A percentile compares a stretch with the other conserved stretches of the same genome.
These are phyloP conservation scores for Bombus waltoni DNA, from an alignment of 1,140 invertebrate species.

Conservation along the genomic window DNA sequence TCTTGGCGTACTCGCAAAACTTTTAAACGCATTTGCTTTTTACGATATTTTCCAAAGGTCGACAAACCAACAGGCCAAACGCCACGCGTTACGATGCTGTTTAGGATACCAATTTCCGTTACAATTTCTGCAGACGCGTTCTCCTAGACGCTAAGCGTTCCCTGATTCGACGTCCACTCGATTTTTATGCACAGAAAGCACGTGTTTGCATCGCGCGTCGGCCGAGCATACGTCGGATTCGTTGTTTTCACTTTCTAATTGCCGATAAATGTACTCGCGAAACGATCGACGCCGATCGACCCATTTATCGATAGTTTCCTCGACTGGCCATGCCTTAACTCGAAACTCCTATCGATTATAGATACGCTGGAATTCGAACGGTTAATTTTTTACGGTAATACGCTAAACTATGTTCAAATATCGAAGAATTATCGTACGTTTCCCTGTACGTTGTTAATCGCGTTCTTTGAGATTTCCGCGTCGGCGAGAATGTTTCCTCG, in stretches of 20 bases:
- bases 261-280: no score
- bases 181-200: conserved; percentile 16
- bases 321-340: neutral
- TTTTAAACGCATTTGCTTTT: neutral
- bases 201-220: conserved; percentile 25
- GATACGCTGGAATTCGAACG: neutral
- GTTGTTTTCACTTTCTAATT: conserved; percentile 40
- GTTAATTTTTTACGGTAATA: neutral
- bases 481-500: neutral
- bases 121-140: neutral
- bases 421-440: neutral
- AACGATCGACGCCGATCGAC: neutral
- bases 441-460: neutral
- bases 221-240: neutral
- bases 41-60: neutral
- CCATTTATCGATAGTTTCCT: neutral
- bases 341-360: neutral
- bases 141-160: neutral
- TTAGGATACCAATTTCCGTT: neutral
- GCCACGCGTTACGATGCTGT: neutral
- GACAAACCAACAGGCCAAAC: neutral
- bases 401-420: neutral
- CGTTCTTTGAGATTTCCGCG: neutral
- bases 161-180: neutral
- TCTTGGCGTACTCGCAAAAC: neutral